Conservation (phyloP, 30 jellyfish, hydroid and myxozoan species). For the Turritopsis rubra region DNA sequence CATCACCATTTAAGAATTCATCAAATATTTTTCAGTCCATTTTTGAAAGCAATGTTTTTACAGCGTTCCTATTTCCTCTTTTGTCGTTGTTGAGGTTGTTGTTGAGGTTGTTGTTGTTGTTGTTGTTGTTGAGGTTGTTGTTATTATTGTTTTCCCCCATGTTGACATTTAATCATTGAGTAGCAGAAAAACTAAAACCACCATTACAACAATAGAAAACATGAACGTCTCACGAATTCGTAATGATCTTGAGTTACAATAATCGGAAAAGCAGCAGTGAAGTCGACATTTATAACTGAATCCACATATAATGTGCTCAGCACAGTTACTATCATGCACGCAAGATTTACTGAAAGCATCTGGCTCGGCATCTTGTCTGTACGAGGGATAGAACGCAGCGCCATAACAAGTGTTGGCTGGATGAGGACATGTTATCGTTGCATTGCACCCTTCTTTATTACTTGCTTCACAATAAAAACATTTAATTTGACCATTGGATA, state of each 20-base stretch:
- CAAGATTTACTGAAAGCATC: neutral
- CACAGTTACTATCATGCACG: neutral
- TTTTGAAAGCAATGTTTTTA: too few species aligned
- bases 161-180: neutral
- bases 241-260: neutral
- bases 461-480: neutral
- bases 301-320: neutral
- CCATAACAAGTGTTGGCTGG: slow-evolving; percentile 6
- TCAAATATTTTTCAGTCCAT: too few species aligned
- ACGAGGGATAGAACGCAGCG: neutral
- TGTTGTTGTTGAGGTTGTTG: too few species aligned
- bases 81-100: too few species aligned
- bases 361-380: neutral
- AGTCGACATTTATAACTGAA: neutral
- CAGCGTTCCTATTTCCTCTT: too few species aligned
- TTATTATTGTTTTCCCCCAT: too few species aligned
- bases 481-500: neutral
- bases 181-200: neutral
- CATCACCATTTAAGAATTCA: too few species aligned
- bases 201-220: neutral
- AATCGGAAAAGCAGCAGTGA: slow-evolving; percentile 1
- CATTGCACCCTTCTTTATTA: neutral
- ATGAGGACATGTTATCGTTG: slow-evolving; percentile 5
- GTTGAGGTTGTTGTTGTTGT: too few species aligned
- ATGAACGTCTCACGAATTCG: neutral